These are phyloP conservation scores for Gari tellinella DNA, from an alignment of 2,888 invertebrate genomes.

Conservation along the genomic window DNA sequence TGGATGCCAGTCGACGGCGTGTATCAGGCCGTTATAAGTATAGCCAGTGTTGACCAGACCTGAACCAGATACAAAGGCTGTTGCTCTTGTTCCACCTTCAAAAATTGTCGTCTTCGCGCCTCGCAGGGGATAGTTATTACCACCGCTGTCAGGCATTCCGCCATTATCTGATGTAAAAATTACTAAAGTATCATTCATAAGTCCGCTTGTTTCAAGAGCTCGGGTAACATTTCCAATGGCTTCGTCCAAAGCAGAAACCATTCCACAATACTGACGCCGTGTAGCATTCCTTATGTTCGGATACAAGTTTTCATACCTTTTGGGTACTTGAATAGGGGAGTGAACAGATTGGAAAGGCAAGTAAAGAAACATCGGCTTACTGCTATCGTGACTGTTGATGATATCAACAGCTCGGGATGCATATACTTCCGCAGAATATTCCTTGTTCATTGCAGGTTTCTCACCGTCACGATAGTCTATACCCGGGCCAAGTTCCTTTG, in stretches of 20 bases:
- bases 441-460: constrained; percentile 17
- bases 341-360: constrained; percentile 69
- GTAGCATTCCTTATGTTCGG: constrained; percentile 52
- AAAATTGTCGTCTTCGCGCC: constrained; percentile 91
- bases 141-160: constrained; percentile 78
- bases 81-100: constrained; percentile 89
- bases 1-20: constrained; percentile 85
- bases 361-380: constrained; percentile 74
- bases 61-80: constrained; percentile 83
- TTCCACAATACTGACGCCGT: constrained; percentile 62
- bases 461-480: constrained; percentile 40
- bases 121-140: constrained; percentile 84
- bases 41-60: constrained; percentile 69
- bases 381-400: constrained; percentile 66
- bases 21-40: constrained; percentile 82
- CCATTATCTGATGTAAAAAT: constrained; percentile 76
- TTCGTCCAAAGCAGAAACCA: constrained; percentile 93
- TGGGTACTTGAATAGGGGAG: constrained; percentile 64
- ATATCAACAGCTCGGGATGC: constrained; percentile 65
- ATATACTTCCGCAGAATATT: constrained; percentile 41
- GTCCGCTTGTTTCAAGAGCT: constrained; percentile 88
- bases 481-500: constrained; percentile 53
- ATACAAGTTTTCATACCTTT: constrained; percentile 62
- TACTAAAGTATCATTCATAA: constrained; percentile 89
- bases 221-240: constrained; percentile 91